Base-by-base conservation (phyloP, 2,113 vertebrate species). In the Rostratula benghalensis region DNA sequence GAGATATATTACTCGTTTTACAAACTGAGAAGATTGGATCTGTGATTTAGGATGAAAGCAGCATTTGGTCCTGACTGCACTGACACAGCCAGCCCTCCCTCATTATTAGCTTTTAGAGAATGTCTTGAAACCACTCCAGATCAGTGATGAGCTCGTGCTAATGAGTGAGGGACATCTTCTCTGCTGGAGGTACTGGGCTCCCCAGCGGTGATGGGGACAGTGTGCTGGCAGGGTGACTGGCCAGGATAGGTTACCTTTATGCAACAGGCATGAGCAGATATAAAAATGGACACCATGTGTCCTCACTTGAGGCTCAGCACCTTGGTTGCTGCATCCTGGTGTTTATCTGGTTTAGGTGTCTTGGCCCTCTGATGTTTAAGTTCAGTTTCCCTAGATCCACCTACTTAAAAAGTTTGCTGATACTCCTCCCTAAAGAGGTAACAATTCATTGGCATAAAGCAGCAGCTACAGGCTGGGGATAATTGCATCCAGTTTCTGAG, bases 201-300 rank as follows among this genome's bases (percentile, higher is more conserved):
- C 33, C 23, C 27, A 28, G 33, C 4, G 1, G 35, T 30, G 59
- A 18, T 0, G 1, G 37, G 43, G n/a, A 24, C 1, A 3, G 33
- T 22, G 41, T 43, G 31, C 18, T 59, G 61, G 12, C 67, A 48
- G 27, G 30, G 21, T 6, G 4, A 27, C 89, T 86, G 70, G 27
- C 19, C 7, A 3, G 30, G 17, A 54, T n/a, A 30, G 8, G 21
- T 41, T 65, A 16, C n/a, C 31, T 82, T 79, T 15, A 54, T 0
- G 2, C 45, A 60, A 27, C 4, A 53, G 51, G 15, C 7, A 14
- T 10, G 9, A 56, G 35, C 1, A 10, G 27, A 23, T 70, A 21
- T 33, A 11, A 35, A 51, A 53, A 17, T 4, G 19, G 57, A 7
- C 21, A 15, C 7, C 15, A 9, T 0, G 1, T 68, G 23, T 64